Evolutionary conservation across 2,888 invertebrate genomes (phyloP), one percentile per base, ranked within the genome.

Genomic region (Nesidiocoris tenuis): DNA sequence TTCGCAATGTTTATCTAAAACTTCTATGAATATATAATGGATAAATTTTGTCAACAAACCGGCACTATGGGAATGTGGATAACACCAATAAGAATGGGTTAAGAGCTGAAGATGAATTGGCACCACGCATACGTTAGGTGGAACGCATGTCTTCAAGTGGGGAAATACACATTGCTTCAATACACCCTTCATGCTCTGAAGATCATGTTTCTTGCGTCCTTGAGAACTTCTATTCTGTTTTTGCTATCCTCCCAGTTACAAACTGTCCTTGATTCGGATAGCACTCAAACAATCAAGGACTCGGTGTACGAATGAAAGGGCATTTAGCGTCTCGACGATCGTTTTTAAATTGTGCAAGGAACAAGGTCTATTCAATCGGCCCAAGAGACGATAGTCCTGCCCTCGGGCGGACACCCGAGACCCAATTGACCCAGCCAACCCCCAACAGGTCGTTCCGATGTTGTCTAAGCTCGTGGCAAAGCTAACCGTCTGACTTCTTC

Each of bases 401-500:
- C 39, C 39, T 12, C 39, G 39, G 39, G 39, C 39, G 39, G 39
- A 39, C 39, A 39, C 70, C 70, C 24, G 24, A 70, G 70, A 59
- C 57, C 70, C 70, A 70, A 70, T 70, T 70, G 70, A 70, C 70
- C 70, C 70, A 70, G 57, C 70, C 70, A 39, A 39, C 39, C 39
- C 39, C 39, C n/a, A 39, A 39, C 12, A 12, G 39, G 39, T 39
- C 39, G 39, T 39, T 39, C 39, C 39, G 39, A 39, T 39, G 39
- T 39, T 39, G 39, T 12, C 39, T 39, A 3, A 7, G 39, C 39
- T 39, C 39, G 39, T 39, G 39, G 39, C 39, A 39, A 39, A 39
- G 39, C 39, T 7, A 39, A 39, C 5, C 39, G 39, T 39, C 39
- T 39, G 67, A 39, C 67, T 67, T 67, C 67, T 67, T 67, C 18